Percentiles rank a stretch among this genome's conserved stretches.
These are phyloP conservation scores for Hanleya hanleyi DNA, from an alignment of 2,888 invertebrate genomes.

Conservation along the genomic window DNA sequence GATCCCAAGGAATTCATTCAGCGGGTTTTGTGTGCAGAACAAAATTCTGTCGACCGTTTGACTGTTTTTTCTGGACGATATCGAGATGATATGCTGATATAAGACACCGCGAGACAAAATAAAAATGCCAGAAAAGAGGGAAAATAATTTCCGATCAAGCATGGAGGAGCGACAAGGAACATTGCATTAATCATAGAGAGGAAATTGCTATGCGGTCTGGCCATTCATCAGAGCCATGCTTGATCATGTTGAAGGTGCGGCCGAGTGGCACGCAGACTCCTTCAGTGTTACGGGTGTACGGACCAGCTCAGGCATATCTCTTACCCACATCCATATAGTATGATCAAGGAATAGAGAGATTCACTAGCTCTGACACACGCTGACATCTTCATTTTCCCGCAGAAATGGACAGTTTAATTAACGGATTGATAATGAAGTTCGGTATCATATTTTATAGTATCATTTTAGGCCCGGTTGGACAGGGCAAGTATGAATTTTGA, in stretches of 20 bases:
- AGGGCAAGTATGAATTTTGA: not conserved
- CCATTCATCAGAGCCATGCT: not conserved
- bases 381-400: not conserved
- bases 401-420: not conserved
- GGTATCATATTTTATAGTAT: not conserved
- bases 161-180: not conserved
- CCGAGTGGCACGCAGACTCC: too few species aligned
- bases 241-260: not conserved
- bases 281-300: too few species aligned
- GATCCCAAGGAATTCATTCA: not conserved
- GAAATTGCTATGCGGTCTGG: slow-evolving; percentile 5
- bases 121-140: not conserved
- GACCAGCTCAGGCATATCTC: not conserved
- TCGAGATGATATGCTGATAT: not conserved
- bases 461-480: not conserved
- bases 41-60: not conserved
- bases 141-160: slow-evolving; percentile 7
- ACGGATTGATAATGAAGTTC: not conserved
- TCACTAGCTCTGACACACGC: not conserved
- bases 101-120: slow-evolving; percentile 1
- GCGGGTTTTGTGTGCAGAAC: not conserved
- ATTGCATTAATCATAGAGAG: not conserved
- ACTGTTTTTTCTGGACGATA: not conserved
- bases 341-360: not conserved
- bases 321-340: not conserved